phyloP scores from a whole-genome alignment of 2,113 vertebrate species.

The Tupaia chinensis region DNA sequence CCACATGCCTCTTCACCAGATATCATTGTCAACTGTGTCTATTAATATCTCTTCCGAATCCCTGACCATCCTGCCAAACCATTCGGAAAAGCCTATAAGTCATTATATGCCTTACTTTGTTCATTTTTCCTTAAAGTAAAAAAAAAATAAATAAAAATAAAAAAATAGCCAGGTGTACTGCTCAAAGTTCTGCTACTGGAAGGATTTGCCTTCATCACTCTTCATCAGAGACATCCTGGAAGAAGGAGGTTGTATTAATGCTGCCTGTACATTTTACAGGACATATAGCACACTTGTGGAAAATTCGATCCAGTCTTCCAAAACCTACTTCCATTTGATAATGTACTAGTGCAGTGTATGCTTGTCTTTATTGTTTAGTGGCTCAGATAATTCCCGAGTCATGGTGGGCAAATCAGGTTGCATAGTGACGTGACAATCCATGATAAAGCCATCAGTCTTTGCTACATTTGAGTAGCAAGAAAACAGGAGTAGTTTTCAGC shows the following conservation, averaged over 20 bases:
- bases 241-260: no score
- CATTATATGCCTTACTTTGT: not conserved
- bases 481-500: no score
- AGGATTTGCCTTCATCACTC: not conserved
- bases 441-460: not conserved
- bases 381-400: not conserved
- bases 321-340: not conserved
- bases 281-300: not conserved
- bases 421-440: not conserved
- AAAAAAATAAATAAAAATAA: not conserved
- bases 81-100: not conserved
- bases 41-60: not conserved
- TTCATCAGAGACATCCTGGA: no score
- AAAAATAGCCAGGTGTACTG: not conserved
- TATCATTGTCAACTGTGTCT: not conserved
- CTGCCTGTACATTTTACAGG: not conserved
- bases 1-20: not conserved
- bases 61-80: no score
- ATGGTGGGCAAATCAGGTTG: not conserved
- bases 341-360: not conserved
- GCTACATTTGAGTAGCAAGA: not conserved
- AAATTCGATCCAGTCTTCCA: not conserved
- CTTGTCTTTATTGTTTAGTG: not conserved
- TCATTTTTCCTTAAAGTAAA: not conserved
- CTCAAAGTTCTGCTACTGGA: not conserved